phyloP scores from a whole-genome alignment of 2,797 vertebrate species.

The Peromyscus aztecus region DNA sequence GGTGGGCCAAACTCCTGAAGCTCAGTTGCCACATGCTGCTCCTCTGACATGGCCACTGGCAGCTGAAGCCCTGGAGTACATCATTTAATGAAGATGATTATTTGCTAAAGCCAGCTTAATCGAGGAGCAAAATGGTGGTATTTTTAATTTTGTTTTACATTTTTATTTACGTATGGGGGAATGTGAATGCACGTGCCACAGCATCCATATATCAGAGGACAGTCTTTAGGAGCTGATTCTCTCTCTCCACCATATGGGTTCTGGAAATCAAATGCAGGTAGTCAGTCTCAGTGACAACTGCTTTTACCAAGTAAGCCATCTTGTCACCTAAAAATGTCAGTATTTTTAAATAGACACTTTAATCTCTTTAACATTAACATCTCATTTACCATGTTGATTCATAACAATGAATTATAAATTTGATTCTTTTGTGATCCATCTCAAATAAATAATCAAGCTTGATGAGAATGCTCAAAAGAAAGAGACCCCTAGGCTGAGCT shows the following conservation, averaged over 20 bases:
- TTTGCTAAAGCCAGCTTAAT: conserved; percentile 75
- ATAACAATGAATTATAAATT: conserved; percentile 62
- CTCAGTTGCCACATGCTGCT: background rate
- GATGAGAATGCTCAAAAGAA: background rate
- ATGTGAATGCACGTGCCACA: background rate
- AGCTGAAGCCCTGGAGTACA: background rate
- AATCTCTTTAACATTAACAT: conserved; percentile 41
- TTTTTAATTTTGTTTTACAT: background rate
- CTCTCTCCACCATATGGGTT: background rate
- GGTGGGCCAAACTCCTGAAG: background rate
- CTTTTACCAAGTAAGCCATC: background rate
- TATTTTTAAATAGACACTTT: conserved; percentile 76
- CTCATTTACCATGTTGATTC: conserved; percentile 62
- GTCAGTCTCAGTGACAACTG: background rate
- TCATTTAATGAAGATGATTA: conserved; percentile 52
- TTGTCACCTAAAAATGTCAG: background rate
- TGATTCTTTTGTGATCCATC: conserved; percentile 50
- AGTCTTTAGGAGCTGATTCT: background rate
- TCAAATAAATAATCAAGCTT: background rate
- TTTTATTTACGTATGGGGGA: background rate
- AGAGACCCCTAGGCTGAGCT: background rate
- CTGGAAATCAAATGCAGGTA: background rate
- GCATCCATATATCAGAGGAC: background rate
- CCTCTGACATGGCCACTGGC: background rate
- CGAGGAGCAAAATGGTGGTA: conserved; percentile 36